These are phyloP conservation scores for Epizoanthus scotinus DNA, from an alignment of 92 coral and sea anemone species.

Conservation along the genomic window DNA sequence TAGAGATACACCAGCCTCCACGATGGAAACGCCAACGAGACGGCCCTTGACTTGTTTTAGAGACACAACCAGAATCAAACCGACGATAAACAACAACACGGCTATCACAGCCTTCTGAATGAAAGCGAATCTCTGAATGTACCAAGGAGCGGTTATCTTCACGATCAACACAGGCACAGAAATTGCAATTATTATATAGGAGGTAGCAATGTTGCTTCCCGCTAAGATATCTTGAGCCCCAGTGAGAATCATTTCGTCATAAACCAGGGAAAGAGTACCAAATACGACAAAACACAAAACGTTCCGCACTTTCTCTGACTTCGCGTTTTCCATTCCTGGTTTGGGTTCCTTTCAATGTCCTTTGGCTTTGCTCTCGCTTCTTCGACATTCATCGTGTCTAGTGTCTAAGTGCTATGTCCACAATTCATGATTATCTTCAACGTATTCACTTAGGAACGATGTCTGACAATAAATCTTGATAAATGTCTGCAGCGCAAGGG, in stretches of 20 bases:
- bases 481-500: too few relatives aligned
- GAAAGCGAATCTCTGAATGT: slow-evolving; percentile 67
- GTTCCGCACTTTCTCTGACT: slow-evolving; percentile 44
- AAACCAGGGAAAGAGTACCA: slow-evolving; percentile 68
- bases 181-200: slow-evolving; percentile 70
- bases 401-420: too few relatives aligned
- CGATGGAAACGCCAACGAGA: slow-evolving; percentile 70
- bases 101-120: slow-evolving; percentile 51
- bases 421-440: too few relatives aligned
- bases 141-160: slow-evolving; percentile 74
- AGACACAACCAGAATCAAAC: slow-evolving; percentile 55
- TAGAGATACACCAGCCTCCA: slow-evolving; percentile 76
- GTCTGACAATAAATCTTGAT: too few relatives aligned
- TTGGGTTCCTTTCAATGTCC: background rate
- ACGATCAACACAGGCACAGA: slow-evolving; percentile 72
- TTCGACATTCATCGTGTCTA: too few relatives aligned
- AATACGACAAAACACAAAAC: slow-evolving; percentile 65
- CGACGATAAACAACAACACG: slow-evolving; percentile 49
- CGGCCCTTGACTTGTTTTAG: slow-evolving; percentile 53
- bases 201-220: slow-evolving; percentile 73
- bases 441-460: too few relatives aligned
- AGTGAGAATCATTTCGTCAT: slow-evolving; percentile 74
- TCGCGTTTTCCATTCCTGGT: background rate
- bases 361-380: too few relatives aligned
- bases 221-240: slow-evolving; percentile 83